Evolutionary conservation across 2,888 invertebrate species (phyloP), one percentile per base, ranked within the genome.

Genomic region (Sarcophaga rosellei): DNA sequence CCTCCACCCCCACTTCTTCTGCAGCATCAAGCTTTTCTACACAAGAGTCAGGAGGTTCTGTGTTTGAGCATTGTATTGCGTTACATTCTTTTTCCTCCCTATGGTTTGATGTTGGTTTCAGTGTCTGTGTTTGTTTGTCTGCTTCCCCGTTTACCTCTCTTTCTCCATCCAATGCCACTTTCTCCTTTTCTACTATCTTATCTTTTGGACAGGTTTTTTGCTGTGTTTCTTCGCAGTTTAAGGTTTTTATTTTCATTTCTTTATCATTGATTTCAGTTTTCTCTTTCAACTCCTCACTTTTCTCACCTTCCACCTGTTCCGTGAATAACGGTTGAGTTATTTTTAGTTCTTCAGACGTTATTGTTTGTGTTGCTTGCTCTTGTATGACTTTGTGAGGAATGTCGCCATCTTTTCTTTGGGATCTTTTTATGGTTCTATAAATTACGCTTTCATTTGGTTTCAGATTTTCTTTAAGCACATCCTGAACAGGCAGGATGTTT

Each of bases 1-100:
- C 81, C 8, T 35, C 35, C 35, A 35, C 35, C 8, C 10, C 10
- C 0, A 89, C 89, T 12, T 53, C 53, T 3, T 53, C 53, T 17
- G 53, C 15, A 4, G 17, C 53, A 53, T 53, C 17, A 12, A 53
- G 10, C 0, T 53, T 53, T 53, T 53, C 53, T 53, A 53, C 5
- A 53, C 53, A 15, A 17, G 15, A 15, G 15, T 53, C 53, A 53
- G 53, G 10, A 17, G 47, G 20, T 70, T 78, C 76, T 6, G 8
- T 10, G 8, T 35, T 35, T 8, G 35, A 1, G 0, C 35, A 35
- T 35, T 35, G 35, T 35, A 35, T 35, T 35, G 35, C 35, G 35
- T 35, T 35, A 35, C 35, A 35, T 17, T 69, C 15, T 11, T 1
- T 53, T 47, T 82, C 76, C 11, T 20, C 59, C 10, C 17, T 4